A percentile compares a stretch with the other conserved stretches of the same genome.
These are phyloP conservation scores for Oreonectes daqikongensis DNA, from an alignment of 2,797 vertebrate species.

Conservation along the genomic window DNA sequence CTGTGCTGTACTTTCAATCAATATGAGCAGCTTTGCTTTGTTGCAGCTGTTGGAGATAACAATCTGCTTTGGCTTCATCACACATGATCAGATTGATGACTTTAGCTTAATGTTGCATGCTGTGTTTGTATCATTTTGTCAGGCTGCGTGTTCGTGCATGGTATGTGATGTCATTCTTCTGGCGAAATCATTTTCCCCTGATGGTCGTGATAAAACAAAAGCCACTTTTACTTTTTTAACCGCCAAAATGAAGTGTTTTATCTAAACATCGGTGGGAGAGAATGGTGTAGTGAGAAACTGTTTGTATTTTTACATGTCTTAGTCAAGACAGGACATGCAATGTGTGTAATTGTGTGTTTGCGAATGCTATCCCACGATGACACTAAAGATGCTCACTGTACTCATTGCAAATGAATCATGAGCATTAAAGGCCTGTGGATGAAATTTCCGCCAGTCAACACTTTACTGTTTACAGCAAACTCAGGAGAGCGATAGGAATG, in stretches of 20 bases:
- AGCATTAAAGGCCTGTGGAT: slow-evolving; percentile 33
- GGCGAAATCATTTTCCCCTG: slow-evolving; percentile 42
- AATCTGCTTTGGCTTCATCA: slow-evolving; percentile 44
- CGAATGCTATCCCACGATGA: slow-evolving; percentile 33
- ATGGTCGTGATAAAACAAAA: slow-evolving; percentile 46
- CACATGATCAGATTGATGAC: slow-evolving; percentile 55
- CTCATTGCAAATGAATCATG: slow-evolving; percentile 51
- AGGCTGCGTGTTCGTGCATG: slow-evolving; percentile 58
- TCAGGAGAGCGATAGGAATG: slow-evolving; percentile 17
- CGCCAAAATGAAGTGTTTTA: background rate
- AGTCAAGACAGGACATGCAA: slow-evolving; percentile 47
- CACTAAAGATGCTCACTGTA: slow-evolving; percentile 41
- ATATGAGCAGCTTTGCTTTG: slow-evolving; percentile 51
- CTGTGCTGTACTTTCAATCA: slow-evolving; percentile 35
- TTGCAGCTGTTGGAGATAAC: slow-evolving; percentile 59
- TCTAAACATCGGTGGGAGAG: slow-evolving; percentile 51
- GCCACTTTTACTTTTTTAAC: slow-evolving; percentile 19
- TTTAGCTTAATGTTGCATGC: slow-evolving; percentile 41
- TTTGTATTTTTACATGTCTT: slow-evolving; percentile 50
- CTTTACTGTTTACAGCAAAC: slow-evolving; percentile 45
- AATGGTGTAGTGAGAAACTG: slow-evolving; percentile 33
- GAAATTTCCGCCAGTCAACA: slow-evolving; percentile 48
- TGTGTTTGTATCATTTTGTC: slow-evolving; percentile 44
- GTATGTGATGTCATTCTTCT: slow-evolving; percentile 57
- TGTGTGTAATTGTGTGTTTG: slow-evolving; percentile 35